A percentile compares a stretch with the other conserved stretches of the same genome.
These are phyloP conservation scores for Dryas iulia DNA, from an alignment of 1,140 invertebrate species.

Conservation along the genomic window DNA sequence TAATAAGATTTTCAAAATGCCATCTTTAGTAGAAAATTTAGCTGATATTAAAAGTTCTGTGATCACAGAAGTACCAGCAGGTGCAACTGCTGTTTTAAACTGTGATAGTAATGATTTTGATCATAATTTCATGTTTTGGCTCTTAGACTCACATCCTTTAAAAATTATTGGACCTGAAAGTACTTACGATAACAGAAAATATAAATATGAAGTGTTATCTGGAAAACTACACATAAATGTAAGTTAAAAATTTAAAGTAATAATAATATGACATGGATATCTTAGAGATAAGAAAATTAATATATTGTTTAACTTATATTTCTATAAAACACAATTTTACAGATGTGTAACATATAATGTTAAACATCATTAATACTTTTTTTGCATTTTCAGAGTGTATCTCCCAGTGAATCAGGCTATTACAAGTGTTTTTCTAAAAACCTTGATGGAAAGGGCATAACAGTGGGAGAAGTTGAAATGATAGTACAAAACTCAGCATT, in stretches of 20 bases:
- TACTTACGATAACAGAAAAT: conserved; percentile 82
- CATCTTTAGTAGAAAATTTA: conserved; percentile 35
- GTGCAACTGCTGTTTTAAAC: conserved; percentile 81
- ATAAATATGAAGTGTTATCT: conserved; percentile 85
- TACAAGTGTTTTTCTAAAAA: conserved; percentile 84
- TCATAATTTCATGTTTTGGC: conserved; percentile 86
- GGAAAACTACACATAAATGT: conserved; percentile 84
- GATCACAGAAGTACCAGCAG: conserved; percentile 81
- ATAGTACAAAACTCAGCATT: conserved; percentile 79
- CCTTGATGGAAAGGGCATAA: conserved; percentile 76
- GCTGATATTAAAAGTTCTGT: conserved; percentile 48
- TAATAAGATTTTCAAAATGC: conserved; percentile 35
- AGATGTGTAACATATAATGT: no score
- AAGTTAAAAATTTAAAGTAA: conserved; percentile 55
- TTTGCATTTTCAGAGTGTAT: conserved; percentile 77
- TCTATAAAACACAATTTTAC: no score
- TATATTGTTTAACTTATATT: neutral
- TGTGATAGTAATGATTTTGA: conserved; percentile 84
- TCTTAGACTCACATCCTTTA: conserved; percentile 78
- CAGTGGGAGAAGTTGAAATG: conserved; percentile 82
- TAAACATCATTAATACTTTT: no score
- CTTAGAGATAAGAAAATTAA: neutral
- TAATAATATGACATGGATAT: no score
- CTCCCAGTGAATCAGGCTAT: conserved; percentile 82
- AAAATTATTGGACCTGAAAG: conserved; percentile 83